Percentiles rank a stretch among this genome's conserved stretches.
Conservation (phyloP, 2,113 vertebrate species). For the Alosa alosa region DNA sequence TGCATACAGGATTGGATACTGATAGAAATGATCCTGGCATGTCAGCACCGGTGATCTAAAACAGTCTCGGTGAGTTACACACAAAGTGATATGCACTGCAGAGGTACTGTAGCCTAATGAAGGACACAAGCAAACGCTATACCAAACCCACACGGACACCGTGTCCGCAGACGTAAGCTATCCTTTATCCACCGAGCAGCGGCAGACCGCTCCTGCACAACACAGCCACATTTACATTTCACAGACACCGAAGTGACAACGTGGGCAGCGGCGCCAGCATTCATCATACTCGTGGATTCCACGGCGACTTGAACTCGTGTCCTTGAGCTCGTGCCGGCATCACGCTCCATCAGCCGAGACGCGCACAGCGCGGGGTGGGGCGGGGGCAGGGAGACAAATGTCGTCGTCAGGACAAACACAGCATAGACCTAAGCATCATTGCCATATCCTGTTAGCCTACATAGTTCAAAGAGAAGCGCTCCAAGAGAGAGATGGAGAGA, state of each 20-base stretch:
- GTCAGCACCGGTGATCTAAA: neutral
- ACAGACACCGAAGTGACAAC: neutral
- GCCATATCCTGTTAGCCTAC: neutral
- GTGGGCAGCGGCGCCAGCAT: neutral
- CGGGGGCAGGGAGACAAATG: neutral
- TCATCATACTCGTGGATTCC: neutral
- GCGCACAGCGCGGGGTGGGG: no score
- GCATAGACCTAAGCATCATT: neutral
- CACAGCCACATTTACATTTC: slow-evolving; percentile 5
- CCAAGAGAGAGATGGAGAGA: neutral
- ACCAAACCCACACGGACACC: neutral
- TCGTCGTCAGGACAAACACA: neutral
- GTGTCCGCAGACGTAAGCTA: neutral
- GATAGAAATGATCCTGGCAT: neutral
- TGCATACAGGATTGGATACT: neutral
- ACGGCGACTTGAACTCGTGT: neutral
- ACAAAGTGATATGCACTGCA: neutral
- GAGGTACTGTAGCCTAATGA: neutral
- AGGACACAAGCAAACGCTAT: neutral
- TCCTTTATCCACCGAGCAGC: neutral
- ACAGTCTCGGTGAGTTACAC: neutral
- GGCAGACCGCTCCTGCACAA: neutral
- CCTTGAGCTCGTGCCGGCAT: neutral
- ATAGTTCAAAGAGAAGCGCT: neutral
- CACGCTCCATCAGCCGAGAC: neutral